Evolutionary conservation across 2,797 vertebrate genomes (phyloP), one percentile per base, ranked within the genome.

Genomic region (Phylloscopus collybita): DNA sequence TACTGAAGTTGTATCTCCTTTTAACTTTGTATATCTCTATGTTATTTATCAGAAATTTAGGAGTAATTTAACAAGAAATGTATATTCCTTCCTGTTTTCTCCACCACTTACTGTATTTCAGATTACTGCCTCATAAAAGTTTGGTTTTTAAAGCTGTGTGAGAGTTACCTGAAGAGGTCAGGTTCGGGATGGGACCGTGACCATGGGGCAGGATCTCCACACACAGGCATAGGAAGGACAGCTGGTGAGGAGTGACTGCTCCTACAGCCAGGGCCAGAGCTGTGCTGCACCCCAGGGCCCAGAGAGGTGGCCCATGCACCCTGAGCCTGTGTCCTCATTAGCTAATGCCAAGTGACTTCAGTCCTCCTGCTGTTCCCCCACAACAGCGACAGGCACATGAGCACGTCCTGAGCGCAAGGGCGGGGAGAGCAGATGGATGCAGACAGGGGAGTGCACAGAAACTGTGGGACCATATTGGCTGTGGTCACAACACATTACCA

Each of bases 341-440:
- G 25, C 32, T 42, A 16, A 44, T 26, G n/a, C 34, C 32, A 66
- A 32, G 32, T 42, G 34, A 7, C 36, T 81, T 27, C 70, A 57
- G 20, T 4, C 59, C 59, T 69, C 42, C 47, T 86, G 76, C 23
- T 5, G 3, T 8, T 57, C 9, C 34, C 53, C 34, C 30, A 29
- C n/a, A 44, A 14, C 65, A 62, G 62, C 10, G 36, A 53, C 73
- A 78, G 76, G 70, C 16, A 1, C 36, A 10, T 4, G 16, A 38
- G 38, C 32, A 21, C 19, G 32, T n/a, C 69, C 82, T 7, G 44
- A 72, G 20, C 0, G 2, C 38, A 14, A 16, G 70, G 61, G 72
- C 45, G 83, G 65, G 75, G 51, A 51, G 80, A 90, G 62, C 93
- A 95, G 94, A 95, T 94, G 95, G 94, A 70, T 40, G 59, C 75